Base-by-base conservation (phyloP, 2,797 vertebrate genomes). In the Amphiprion clarkii region DNA sequence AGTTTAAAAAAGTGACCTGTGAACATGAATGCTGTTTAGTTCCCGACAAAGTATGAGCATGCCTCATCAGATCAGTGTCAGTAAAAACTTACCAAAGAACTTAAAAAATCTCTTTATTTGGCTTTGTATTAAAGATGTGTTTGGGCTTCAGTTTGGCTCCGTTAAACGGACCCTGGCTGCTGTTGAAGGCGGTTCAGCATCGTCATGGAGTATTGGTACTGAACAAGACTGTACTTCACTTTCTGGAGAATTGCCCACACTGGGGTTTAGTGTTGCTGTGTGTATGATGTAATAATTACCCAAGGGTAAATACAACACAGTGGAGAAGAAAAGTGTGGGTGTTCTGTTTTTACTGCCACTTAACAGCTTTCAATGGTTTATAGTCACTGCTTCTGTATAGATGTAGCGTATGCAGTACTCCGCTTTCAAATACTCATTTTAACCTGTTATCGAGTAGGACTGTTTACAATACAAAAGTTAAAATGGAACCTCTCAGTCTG, bases 141-240 rank as follows among this genome's bases (percentile, higher is more conserved):
- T 69, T 40, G 67, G 27, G 64, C 46, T 46, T 74, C 27, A 61
- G 65, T 57, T 79, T 67, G 54, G 61, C 81, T 80, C 13, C 0
- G 44, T 60, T 31, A n/a, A 36, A 27, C 1, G 17, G 59, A 67
- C 10, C 1, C 66, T 11, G 56, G 52, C 44, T 48, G 14, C 39
- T 62, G 58, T 74, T 76, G 65, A 46, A 76, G 49, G 49, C n/a
- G 11, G 56, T 71, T 77, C 25, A 70, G 36, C 54, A 60, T 64
- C 17, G 67, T 83, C 69, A 71, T 60, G 54, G 62, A 44, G 59
- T 14, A 31, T 63, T 59, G 59, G 55, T 59, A 48, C 58, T 4
- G 21, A 83, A 77, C 73, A 78, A 81, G 71, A 69, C 74, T 54
- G 77, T 78, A 57, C 66, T 88, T 87, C 44, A 46, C 58, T 78